Base-by-base conservation (phyloP, 2,888 invertebrate species). In the Epirrita christyi region DNA sequence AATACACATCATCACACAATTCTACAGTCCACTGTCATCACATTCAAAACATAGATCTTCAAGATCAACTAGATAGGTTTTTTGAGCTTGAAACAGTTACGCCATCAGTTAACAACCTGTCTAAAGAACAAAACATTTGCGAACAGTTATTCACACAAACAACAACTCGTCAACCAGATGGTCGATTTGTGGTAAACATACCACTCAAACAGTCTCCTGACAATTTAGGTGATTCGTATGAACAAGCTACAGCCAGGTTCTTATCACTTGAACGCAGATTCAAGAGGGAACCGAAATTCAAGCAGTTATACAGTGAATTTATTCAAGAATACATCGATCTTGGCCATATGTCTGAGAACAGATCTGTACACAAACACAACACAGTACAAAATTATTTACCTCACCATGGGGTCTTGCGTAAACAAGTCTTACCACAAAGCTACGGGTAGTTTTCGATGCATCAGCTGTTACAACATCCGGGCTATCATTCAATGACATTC, bases 101-200 rank as follows among this genome's bases (percentile, higher is more conserved):
- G 4, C 32, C 37, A 5, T 8, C 6, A 11, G 28, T 28, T 28
- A 9, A n/a, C 14, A 28, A 11, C 32, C 28, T 40, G 4, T 28
- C 45, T 5, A 11, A n/a, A 2, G 37, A 37, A 4, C 8, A 37
- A 37, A n/a, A 9, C 2, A 9, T 11, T 8, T 37, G 37, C 9
- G 37, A 37, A 37, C 37, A 8, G n/a, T n/a, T n/a, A n/a, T n/a
- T n/a, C n/a, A n/a, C n/a, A n/a, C 37, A 8, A n/a, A 37, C 6
- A 1, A 37, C 37, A 4, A 37, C 37, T 37, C 37, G n/a, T 37
- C 6, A 37, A 8, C 3, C 6, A 6, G 44, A 51, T 10, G 64
- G 59, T 41, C 34, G 57, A 5, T 61, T 55, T 27, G 42, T 11
- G 8, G 62, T 65, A n/a, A 53, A 46, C 4, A 59, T 62, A n/a